Conservation (phyloP, 2,797 vertebrate species). For the Sebastes baramenuke region DNA sequence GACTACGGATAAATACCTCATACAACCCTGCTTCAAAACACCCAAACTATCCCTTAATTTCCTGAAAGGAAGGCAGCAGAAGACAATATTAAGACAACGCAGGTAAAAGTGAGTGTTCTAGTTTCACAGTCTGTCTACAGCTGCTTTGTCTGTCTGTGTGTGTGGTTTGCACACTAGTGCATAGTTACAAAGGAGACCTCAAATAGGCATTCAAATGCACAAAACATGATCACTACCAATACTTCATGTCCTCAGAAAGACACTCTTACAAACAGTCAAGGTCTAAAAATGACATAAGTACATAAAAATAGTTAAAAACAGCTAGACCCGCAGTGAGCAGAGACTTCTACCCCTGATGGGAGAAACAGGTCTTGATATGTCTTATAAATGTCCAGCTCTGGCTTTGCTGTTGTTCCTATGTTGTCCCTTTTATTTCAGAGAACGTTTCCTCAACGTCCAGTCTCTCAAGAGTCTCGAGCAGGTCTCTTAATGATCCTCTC, state of each 20-base stretch:
- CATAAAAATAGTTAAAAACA: conserved; percentile 31
- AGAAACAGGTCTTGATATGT: conserved; percentile 12
- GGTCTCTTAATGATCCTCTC: conserved; percentile 21
- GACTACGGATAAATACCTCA: no score
- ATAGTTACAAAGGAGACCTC: conserved; percentile 33
- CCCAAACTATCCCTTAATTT: conserved; percentile 22
- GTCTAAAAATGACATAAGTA: conserved; percentile 37
- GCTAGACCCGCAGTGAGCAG: neutral
- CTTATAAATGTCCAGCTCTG: conserved; percentile 17
- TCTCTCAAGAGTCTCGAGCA: conserved; percentile 13
- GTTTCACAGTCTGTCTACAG: conserved; percentile 51
- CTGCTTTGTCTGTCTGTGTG: conserved; percentile 22
- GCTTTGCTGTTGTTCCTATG: conserved; percentile 3
- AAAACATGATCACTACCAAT: conserved; percentile 39
- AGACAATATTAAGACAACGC: conserved; percentile 46
- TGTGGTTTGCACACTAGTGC: conserved; percentile 32
- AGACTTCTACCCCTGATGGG: neutral
- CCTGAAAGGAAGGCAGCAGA: conserved; percentile 40
- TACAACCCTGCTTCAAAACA: no score
- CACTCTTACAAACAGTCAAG: conserved; percentile 32
- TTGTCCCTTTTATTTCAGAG: conserved; percentile 18
- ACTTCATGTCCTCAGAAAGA: conserved; percentile 31
- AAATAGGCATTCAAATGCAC: conserved; percentile 49
- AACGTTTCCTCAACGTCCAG: conserved; percentile 6
- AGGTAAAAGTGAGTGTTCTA: conserved; percentile 24